Evolutionary conservation across 2,113 vertebrate species (phyloP), one percentile per base, ranked within the genome.

Genomic region (Ctenomys sociabilis): DNA sequence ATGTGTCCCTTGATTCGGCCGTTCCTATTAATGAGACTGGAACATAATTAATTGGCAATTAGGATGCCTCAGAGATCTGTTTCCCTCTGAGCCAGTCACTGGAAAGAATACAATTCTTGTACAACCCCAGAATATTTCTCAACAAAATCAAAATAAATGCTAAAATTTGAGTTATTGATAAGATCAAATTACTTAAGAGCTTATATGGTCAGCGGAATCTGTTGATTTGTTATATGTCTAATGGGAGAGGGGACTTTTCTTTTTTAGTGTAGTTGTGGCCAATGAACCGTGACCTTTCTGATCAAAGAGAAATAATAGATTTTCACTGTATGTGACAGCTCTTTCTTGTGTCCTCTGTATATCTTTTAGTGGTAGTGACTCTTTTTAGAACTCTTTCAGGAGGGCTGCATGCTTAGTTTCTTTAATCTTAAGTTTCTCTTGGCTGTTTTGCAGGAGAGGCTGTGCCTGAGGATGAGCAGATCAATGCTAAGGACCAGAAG

Each of bases 381-480:
- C 7, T 75, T 93, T 91, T 68, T 86, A 59, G 66, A 66, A 32
- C 64, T 83, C 66, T 90, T 93, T 19, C 83, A 89, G 22, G 49
- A 88, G 73, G 63, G 19, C 24, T 82, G 22, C 54, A 0, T 40
- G n/a, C 68, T 92, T 26, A 28, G 4, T 91, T 85, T 95, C 73
- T 93, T 84, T 82, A 73, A 45, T 75, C 17, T 0, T 7, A 54
- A 88, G 12, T 28, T 45, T n/a, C 5, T 59, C 86, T 83, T 0
- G 61, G 63, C 78, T 84, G n/a, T 96, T 93, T 96, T 94, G 35
- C 96, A 99, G 99, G 99, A 52, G 99, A 99, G 97, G 98, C 99
- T 3, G 99, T 99, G 88, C 99, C 99, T 0, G 99, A 99, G 91
- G 99, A 99, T 30, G 99, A 99, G 89, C 99, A 99, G 97, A 99